A percentile compares a stretch with the other conserved stretches of the same genome.
These are phyloP conservation scores for Axis porcinus DNA, from an alignment of 2,113 vertebrate genomes.

Conservation along the genomic window DNA sequence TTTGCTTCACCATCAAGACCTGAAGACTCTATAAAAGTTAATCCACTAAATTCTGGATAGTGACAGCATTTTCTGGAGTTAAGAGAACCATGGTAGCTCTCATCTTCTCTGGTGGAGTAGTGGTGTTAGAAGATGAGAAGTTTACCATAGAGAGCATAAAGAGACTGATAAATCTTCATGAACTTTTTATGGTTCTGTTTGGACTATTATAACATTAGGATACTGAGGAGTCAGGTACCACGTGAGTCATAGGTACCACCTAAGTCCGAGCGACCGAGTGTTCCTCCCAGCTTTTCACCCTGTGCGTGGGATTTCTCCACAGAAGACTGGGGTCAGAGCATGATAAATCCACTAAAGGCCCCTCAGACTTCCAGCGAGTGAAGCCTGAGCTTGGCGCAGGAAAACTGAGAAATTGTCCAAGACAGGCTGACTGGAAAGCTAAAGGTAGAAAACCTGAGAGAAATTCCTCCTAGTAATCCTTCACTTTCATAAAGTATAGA, in stretches of 20 bases:
- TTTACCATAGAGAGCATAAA: not conserved
- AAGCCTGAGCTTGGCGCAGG: not conserved
- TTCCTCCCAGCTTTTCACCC: not conserved
- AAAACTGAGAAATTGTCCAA: not conserved
- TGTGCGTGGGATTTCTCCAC: not conserved
- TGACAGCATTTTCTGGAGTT: not conserved
- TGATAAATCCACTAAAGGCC: not conserved
- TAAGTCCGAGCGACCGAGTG: not conserved
- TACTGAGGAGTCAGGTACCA: not conserved
- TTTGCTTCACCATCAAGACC: not conserved
- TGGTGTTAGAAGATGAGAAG: not conserved
- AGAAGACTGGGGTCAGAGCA: not conserved
- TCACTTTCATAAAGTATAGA: not conserved
- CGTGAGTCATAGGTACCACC: fast-evolving
- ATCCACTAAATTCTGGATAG: not conserved
- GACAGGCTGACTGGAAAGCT: not conserved
- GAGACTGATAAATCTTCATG: not conserved
- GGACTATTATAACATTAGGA: not conserved
- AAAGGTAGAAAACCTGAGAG: not conserved
- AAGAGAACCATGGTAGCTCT: not conserved
- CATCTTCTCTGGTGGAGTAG: not conserved
- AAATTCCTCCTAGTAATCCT: not conserved
- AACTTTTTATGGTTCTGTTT: not conserved
- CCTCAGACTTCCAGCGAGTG: not conserved
- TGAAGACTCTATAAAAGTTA: not conserved